Evolutionary conservation across 2,888 invertebrate genomes (phyloP).

Genomic region (Siphlonurus alternatus): DNA sequence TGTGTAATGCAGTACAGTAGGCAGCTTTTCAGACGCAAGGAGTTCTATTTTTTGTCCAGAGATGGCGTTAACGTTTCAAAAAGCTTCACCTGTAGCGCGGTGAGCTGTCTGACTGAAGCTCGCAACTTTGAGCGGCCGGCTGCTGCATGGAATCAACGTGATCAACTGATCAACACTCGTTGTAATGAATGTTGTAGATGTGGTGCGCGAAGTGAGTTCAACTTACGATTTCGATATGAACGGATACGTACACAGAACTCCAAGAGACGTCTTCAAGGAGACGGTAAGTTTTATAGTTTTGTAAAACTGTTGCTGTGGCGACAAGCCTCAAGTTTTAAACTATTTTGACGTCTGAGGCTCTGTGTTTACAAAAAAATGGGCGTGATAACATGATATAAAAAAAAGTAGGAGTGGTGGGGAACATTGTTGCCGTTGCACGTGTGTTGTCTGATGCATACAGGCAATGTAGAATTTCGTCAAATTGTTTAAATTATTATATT

Average conservation of each 20-base stretch:
- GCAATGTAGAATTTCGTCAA: no score
- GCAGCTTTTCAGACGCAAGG: neutral
- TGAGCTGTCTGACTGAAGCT: neutral
- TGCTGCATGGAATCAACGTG: no score
- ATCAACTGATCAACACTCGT: neutral
- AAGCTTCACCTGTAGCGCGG: no score
- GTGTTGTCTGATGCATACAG: neutral
- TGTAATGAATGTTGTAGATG: neutral
- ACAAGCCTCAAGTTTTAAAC: neutral
- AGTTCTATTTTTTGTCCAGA: no score
- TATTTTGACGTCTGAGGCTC: no score
- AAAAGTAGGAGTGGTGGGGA: constrained; percentile 1
- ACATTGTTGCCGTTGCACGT: neutral
- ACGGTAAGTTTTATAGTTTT: constrained; percentile 6
- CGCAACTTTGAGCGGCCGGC: no score
- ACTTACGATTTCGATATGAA: constrained; percentile 5
- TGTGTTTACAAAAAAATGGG: no score
- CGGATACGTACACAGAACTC: constrained; percentile 3
- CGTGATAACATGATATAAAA: neutral
- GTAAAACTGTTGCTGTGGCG: neutral
- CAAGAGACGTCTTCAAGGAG: constrained; percentile 7
- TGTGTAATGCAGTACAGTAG: neutral
- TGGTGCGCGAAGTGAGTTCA: neutral
- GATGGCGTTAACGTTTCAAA: no score
- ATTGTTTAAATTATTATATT: no score